Evolutionary conservation across 2,888 invertebrate species (phyloP).

Genomic region (Mantis religiosa): DNA sequence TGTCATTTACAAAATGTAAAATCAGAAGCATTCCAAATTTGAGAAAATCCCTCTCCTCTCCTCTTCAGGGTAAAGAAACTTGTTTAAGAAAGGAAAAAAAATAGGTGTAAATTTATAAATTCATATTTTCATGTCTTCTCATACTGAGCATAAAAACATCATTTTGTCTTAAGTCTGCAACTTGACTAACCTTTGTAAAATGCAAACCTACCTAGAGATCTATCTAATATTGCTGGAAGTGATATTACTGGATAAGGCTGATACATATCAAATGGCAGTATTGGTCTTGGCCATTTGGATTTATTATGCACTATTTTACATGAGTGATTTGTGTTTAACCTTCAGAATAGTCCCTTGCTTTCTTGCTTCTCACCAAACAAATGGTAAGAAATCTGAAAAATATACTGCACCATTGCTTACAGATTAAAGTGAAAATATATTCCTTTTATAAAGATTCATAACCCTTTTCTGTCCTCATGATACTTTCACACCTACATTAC

Average conservation of each 20-base stretch:
- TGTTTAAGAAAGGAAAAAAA: neutral
- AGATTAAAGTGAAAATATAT: neutral
- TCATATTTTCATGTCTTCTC: neutral
- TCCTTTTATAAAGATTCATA: neutral
- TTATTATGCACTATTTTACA: neutral
- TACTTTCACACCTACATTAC: neutral
- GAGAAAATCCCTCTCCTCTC: neutral
- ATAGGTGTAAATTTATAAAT: neutral
- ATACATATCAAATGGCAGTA: constrained; percentile 14
- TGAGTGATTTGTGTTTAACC: neutral
- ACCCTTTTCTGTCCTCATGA: neutral
- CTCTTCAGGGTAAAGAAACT: neutral
- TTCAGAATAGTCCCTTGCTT: neutral
- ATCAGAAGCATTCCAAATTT: neutral
- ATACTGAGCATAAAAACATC: neutral
- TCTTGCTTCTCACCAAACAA: neutral
- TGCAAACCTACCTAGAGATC: neutral
- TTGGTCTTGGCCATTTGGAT: neutral
- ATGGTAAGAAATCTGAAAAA: neutral
- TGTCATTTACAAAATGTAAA: neutral
- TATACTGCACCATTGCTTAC: neutral
- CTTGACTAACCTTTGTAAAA: neutral
- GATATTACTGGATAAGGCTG: neutral
- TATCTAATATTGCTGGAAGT: neutral
- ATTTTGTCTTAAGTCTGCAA: neutral